Evolutionary conservation across 2,113 vertebrate genomes (phyloP), one percentile per base, ranked within the genome.

Genomic region (Rhinopithecus roxellana): DNA sequence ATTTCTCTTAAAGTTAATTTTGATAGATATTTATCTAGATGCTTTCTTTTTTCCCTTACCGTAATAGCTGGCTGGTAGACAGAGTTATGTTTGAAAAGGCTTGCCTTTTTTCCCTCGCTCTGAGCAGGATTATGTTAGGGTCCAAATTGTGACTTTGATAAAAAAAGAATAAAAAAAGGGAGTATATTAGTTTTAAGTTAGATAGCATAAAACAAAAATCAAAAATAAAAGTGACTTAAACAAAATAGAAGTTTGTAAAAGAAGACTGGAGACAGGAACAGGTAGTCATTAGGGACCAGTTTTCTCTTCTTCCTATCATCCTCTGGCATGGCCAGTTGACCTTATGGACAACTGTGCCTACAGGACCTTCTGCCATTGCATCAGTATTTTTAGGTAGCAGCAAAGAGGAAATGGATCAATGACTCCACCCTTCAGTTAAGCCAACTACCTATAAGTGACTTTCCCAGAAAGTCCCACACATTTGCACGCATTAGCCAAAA

Each of bases 131-230:
- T 59, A 84, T 55, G 27, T 84, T 91, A 59, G 23, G 48, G 35
- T 27, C 18, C 59, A 84, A 52, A 79, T 92, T 95, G 83, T 82
- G 22, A 83, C 83, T 95, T 89, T 84, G 12, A 88, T 30, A 78
- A 52, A 22, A 22, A 22, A 61, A 89, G 48, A 32, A 64, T 30
- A 30, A 30, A 95, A 52, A 89, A 48, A 48, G 0, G 6, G 6
- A 83, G 20, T 57, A 2, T 84, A 30, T 40, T 40, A 38, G 35
- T 89, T 89, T 89, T 75, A 55, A 50, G 23, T 80, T 88, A 90
- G 64, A 80, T 38, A 72, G 27, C n/a, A 64, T 72, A 79, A 72
- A 93, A 45, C 12, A 84, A 75, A 52, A 88, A 48, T 55, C 55
- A 52, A 79, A 90, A 80, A 59, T 83, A 84, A 43, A 50, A 81